These are phyloP conservation scores for Sipha maydis DNA, from an alignment of 2,888 invertebrate species.

Conservation along the genomic window DNA sequence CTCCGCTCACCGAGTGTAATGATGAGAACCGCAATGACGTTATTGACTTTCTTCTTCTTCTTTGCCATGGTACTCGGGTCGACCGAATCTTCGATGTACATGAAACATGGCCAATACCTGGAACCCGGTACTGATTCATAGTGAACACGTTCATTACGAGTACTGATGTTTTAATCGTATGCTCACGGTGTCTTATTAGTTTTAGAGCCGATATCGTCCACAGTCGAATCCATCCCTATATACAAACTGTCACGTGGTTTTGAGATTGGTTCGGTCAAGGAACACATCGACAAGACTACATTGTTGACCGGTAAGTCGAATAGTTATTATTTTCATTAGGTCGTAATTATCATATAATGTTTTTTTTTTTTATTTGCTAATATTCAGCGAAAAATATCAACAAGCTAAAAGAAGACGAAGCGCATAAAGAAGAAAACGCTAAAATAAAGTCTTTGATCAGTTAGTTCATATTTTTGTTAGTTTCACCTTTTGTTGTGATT, in stretches of 20 bases:
- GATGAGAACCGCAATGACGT: not conserved
- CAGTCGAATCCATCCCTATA: constrained; percentile 53
- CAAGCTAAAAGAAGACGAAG: constrained; percentile 48
- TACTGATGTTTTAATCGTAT: not conserved
- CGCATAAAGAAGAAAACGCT: constrained; percentile 33
- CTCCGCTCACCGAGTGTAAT: not conserved
- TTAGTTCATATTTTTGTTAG: too few species aligned
- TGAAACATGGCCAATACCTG: constrained; percentile 38
- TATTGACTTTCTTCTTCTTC: not conserved
- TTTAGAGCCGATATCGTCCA: constrained; percentile 53
- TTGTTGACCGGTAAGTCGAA: constrained; percentile 34
- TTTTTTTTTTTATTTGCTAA: not conserved
- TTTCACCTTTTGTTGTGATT: not conserved
- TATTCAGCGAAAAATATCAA: constrained; percentile 52
- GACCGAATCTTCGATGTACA: constrained; percentile 34
- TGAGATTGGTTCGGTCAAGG: constrained; percentile 21
- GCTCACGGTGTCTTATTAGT: not conserved
- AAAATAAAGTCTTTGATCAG: constrained; percentile 26
- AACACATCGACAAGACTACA: constrained; percentile 46
- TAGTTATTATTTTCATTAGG: not conserved
- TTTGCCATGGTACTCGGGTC: not conserved
- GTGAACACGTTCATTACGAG: not conserved
- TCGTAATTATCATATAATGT: not conserved
- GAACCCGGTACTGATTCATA: constrained; percentile 39
- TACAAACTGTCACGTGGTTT: constrained; percentile 53